A percentile compares a stretch with the other conserved stretches of the same genome.
Evolutionary conservation across 2,888 invertebrate genomes (phyloP).

Genomic region (Zygaena filipendulae): DNA sequence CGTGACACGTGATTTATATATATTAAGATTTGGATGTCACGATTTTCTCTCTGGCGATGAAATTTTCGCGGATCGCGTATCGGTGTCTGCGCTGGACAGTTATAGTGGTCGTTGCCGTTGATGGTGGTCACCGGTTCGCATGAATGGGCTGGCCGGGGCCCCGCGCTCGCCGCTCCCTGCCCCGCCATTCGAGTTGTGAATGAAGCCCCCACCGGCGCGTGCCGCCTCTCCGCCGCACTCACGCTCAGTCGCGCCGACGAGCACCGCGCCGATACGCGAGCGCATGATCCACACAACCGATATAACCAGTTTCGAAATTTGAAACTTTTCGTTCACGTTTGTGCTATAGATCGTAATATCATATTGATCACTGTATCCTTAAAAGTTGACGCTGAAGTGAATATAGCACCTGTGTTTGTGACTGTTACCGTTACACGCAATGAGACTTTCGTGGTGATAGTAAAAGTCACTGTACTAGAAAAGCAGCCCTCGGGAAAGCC

Average conservation of each 20-base stretch:
- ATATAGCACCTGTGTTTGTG: constrained; percentile 11
- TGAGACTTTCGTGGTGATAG: neutral
- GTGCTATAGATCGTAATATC: neutral
- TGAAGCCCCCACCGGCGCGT: constrained; percentile 62
- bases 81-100: neutral
- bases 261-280: constrained; percentile 52
- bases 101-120: too few relatives aligned
- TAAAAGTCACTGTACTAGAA: constrained; percentile 3
- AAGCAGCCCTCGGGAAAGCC: constrained; percentile 33
- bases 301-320: constrained; percentile 50
- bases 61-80: neutral
- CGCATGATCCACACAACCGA: constrained; percentile 34
- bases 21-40: too few relatives aligned
- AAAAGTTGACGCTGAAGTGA: constrained; percentile 29
- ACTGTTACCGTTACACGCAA: neutral
- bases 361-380: constrained; percentile 18
- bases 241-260: constrained; percentile 52
- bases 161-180: constrained; percentile 29
- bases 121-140: too few relatives aligned
- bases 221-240: constrained; percentile 44
- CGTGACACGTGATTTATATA: too few relatives aligned
- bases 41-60: too few relatives aligned
- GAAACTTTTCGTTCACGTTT: constrained; percentile 19
- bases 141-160: constrained; percentile 46
- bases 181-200: constrained; percentile 60